Evolutionary conservation across 1,140 invertebrate species (phyloP), one percentile per base, ranked within the genome.

Genomic region (Drosophila malerkotliana): DNA sequence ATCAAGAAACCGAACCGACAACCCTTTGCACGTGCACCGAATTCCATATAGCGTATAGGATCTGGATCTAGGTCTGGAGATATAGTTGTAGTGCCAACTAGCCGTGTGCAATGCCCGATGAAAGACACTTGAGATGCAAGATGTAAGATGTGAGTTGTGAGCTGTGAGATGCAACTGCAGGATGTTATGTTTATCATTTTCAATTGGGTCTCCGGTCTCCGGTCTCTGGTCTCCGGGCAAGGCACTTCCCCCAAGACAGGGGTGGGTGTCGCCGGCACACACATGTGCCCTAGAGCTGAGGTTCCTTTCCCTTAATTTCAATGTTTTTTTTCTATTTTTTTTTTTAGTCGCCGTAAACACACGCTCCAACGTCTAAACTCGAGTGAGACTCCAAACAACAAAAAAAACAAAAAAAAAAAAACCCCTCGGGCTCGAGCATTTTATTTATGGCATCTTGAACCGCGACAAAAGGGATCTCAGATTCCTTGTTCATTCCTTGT

Each of bases 151-250:
- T 45, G 28, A 44, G 32, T 14, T 32, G 51, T 14, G 28, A 44
- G 26, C 18, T 32, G 51, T 14, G 63, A 67, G 72, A 55, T 58
- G 45, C 82, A 82, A 87, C 82, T 75, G 82, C 82, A 85, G 82
- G 82, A 67, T 67, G 63, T 67, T 64, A 82, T 85, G 82, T 85
- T 85, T 85, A 85, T 87, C 71, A 72, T 72, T 85, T 51, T 82
- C 82, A 85, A 72, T 83, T 78, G 80, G 78, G 76, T 74, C 77
- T 78, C 21, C 21, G 21, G 21, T 21, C 21, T 21, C 21, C 21
- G 21, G 21, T 21, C 21, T 21, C 2, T 0, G 78, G 76, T 74
- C 77, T 78, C 34, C 74, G 72, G 68, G 56, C 67, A 66, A 47
- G 58, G 55, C 66, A 18, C 15, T 72, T 75, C 61, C 61, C 18